Evolutionary conservation across 2,888 invertebrate species (phyloP), one percentile per base, ranked within the genome.

Genomic region (Drosophila cracens): DNA sequence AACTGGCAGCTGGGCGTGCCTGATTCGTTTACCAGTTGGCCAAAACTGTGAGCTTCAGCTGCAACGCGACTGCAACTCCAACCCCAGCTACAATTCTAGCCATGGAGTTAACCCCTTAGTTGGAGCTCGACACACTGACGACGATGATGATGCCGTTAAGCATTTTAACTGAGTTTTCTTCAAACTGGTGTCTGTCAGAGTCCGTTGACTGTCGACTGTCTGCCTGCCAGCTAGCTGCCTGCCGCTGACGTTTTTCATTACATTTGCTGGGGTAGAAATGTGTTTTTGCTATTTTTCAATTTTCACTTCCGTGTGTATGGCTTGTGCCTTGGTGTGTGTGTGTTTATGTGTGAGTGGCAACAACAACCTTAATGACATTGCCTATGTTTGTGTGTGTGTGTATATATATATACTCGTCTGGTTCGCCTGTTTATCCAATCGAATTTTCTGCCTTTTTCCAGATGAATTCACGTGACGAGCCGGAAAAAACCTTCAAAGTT

Each of bases 401-500:
- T 64, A 38, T 67, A 60, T 46, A 52, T 63, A 48, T 52, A n/a
- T 58, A 62, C 53, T 21, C 56, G 67, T 66, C 77, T 82, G 83
- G 31, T 13, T 66, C 56, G 59, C 69, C 69, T 70, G 69, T 83
- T 86, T 89, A 84, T 87, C 82, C 82, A 75, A 82, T 82, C 87
- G 87, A 87, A 88, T 87, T 87, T 86, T 87, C 78, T 86, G 87
- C 89, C 79, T 81, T 83, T 87, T 94, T 95, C 73, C 95, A 97
- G 95, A 96, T 97, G 94, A 95, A 95, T 84, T 97, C 97, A 52
- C 96, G 97, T 80, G 97, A 97, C 83, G 97, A 98, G 89, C 95
- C 96, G 78, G 97, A 98, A 92, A 97, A 97, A 91, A 96, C 96
- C 61, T 97, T 97, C 80, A 97, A 98, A 94, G 98, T 98, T 90